phyloP scores from a whole-genome alignment of 2,888 invertebrate genomes.

The Laspeyria flexula region DNA sequence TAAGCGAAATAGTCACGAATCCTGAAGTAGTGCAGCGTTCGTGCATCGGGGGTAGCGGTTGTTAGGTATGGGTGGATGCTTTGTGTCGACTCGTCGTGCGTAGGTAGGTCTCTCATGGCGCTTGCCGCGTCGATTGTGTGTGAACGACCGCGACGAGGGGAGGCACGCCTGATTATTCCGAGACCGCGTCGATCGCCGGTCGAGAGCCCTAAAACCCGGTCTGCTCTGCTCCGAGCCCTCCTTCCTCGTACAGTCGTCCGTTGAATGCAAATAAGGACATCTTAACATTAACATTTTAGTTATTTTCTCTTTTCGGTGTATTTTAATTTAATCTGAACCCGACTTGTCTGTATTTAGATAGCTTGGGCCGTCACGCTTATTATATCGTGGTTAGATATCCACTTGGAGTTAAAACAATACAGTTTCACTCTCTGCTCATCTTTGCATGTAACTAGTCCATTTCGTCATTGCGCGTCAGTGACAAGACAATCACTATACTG shows the following conservation, averaged over 20 bases:
- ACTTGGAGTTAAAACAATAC: slow-evolving; percentile 42
- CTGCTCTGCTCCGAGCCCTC: slow-evolving; percentile 52
- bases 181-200: slow-evolving; percentile 74
- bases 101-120: slow-evolving; percentile 76
- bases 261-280: slow-evolving; percentile 74
- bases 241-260: slow-evolving; percentile 54
- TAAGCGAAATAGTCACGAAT: slow-evolving; percentile 17
- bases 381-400: slow-evolving; percentile 27
- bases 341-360: slow-evolving; percentile 34
- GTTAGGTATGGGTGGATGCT: slow-evolving; percentile 76
- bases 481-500: slow-evolving; percentile 39
- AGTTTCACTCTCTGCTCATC: slow-evolving; percentile 47
- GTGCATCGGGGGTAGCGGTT: slow-evolving; percentile 68
- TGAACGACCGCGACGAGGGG: slow-evolving; percentile 83
- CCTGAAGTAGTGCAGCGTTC: slow-evolving; percentile 62
- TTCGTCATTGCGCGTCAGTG: slow-evolving; percentile 45
- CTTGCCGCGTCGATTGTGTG: slow-evolving; percentile 79
- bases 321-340: slow-evolving; percentile 54
- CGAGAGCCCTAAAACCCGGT: slow-evolving; percentile 75
- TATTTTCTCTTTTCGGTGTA: slow-evolving; percentile 46
- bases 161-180: slow-evolving; percentile 79
- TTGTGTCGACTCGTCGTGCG: slow-evolving; percentile 75
- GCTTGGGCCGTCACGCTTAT: background rate
- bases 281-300: slow-evolving; percentile 57
- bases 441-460: slow-evolving; percentile 48